A percentile compares a stretch with the other conserved stretches of the same genome.
These are phyloP conservation scores for Limosa lapponica DNA, from an alignment of 2,797 vertebrate genomes.

Conservation along the genomic window DNA sequence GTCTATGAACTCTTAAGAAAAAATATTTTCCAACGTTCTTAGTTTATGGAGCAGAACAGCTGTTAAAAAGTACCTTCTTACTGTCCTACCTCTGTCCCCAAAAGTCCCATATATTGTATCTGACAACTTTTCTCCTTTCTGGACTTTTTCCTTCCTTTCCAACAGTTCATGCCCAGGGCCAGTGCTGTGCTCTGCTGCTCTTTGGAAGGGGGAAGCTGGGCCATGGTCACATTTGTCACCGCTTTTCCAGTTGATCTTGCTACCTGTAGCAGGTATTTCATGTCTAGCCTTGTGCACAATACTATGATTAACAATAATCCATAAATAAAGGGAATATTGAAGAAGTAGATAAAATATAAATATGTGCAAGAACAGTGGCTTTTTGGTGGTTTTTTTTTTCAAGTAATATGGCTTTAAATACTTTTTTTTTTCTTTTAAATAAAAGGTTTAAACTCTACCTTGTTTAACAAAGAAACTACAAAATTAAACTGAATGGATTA, in stretches of 20 bases:
- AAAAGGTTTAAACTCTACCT: not conserved
- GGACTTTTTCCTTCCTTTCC: not conserved
- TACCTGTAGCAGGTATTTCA: not conserved
- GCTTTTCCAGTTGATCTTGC: not conserved
- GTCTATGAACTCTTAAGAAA: not conserved
- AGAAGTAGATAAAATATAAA: not conserved
- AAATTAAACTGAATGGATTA: not conserved
- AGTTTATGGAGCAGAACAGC: not conserved
- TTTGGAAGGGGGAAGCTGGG: not conserved
- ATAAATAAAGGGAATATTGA: not conserved
- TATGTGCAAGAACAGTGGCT: not conserved
- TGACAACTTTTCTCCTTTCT: not conserved
- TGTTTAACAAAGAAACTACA: not conserved
- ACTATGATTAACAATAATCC: not conserved
- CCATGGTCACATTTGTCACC: not conserved
- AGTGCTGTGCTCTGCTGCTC: not conserved
- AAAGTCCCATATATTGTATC: not conserved
- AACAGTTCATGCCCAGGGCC: not conserved
- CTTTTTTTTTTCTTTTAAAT: not conserved
- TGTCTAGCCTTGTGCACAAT: not conserved
- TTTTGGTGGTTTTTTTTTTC: not conserved
- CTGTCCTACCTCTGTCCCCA: not conserved
- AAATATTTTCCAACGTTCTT: not conserved
- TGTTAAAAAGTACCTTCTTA: not conserved
- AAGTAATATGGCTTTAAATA: not conserved